Conservation (phyloP, 2,888 invertebrate species). For the Teleogryllus oceanicus region DNA sequence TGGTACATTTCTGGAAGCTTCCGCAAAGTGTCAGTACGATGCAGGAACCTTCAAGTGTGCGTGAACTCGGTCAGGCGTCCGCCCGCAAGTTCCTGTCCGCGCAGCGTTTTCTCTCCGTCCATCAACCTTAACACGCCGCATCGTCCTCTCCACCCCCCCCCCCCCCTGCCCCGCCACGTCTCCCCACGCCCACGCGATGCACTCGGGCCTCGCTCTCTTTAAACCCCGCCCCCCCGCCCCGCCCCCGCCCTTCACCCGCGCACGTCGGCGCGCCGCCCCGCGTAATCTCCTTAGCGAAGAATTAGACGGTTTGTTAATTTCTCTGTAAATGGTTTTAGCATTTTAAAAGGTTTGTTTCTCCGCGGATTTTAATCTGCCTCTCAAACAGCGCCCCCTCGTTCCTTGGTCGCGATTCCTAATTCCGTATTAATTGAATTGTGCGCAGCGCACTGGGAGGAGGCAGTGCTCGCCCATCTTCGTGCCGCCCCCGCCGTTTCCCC, state of each 20-base stretch:
- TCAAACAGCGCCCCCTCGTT: not conserved
- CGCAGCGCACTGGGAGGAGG: not conserved
- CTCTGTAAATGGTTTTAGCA: not conserved
- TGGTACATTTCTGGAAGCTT: too few relatives aligned
- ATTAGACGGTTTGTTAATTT: conserved; percentile 18
- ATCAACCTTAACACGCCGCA: too few relatives aligned
- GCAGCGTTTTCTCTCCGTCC: too few relatives aligned
- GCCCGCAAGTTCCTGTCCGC: too few relatives aligned
- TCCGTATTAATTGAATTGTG: conserved; percentile 2
- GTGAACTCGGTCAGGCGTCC: too few relatives aligned
- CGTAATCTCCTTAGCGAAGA: not conserved
- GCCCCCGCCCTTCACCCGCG: not conserved
- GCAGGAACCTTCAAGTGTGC: too few relatives aligned
- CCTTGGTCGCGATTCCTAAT: not conserved
- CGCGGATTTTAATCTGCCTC: not conserved
- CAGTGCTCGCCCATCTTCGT: too few relatives aligned
- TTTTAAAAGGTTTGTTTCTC: not conserved
- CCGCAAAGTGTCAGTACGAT: too few relatives aligned
- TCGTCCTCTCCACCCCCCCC: too few relatives aligned
- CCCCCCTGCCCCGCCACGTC: too few relatives aligned
- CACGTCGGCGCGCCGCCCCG: not conserved
- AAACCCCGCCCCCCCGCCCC: not conserved
- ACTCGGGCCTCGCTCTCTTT: not conserved
- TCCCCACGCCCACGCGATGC: too few relatives aligned
- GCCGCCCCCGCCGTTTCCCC: too few relatives aligned